Base-by-base conservation (phyloP, 1,140 invertebrate genomes). In the Riptortus pedestris region DNA sequence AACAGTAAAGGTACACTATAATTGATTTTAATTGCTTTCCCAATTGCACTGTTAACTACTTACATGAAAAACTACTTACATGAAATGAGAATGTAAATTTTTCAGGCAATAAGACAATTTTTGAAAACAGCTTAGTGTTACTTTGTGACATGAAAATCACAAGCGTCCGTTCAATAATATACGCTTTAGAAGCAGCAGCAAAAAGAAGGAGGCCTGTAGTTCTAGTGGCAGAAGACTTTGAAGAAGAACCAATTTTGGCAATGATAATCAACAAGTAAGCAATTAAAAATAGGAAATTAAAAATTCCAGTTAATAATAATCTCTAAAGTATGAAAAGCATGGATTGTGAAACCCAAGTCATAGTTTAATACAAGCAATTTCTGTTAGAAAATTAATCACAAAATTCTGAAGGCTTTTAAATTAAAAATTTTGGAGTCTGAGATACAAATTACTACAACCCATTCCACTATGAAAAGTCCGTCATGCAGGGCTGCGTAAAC, bases 201-300 rank as follows among this genome's bases (percentile, higher is more conserved):
- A 69, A 77, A 58, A 74, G 80, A 62, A 75, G 82, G 43, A 82
- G 79, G 71, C 85, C 85, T 14, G 72, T 87, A 5, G 66, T 87
- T 3, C 86, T 88, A 64, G 76, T 87, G 72, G 85, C 86, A 66
- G 85, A 88, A 76, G 85, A 87, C 76, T 77, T 87, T 59, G 85
- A 88, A 73, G 83, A 86, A 20, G 86, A 87, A 73, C 86, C 85
- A 26, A 73, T 87, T 14, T 24, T 55, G 3, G 26, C 51, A 27
- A 55, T 55, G 51, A 24, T 26, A 2, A 24, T 55, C 22, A 55
- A 55, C 14, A 55, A 55, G 51, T 55, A 55, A 2, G 51, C 14
- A 12, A 9, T 38, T 38, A 14, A 38, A 38, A 38, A 7, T 38
- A 7, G 5, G 14, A 38, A 7, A 38, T 7, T 38, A 38, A 38